Conservation (phyloP, 2,113 vertebrate genomes). For the Clinocottus analis region DNA sequence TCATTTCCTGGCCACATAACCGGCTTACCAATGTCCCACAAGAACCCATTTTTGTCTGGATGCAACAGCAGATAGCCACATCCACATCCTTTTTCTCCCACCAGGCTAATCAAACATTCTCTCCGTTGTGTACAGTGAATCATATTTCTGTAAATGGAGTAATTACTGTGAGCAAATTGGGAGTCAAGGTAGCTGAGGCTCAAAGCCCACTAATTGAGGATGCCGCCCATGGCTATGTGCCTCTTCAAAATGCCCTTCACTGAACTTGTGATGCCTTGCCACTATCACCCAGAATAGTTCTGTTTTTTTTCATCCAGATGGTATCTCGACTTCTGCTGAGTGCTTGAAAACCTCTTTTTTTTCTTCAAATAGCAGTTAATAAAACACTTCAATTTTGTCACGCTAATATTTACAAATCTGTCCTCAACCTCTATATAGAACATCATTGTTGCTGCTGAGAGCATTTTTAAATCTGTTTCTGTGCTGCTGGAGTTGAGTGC, state of each 20-base stretch:
- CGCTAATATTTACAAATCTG: constrained; percentile 19
- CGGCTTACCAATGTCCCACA: constrained; percentile 58
- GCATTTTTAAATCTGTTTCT: constrained; percentile 15
- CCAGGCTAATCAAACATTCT: constrained; percentile 69
- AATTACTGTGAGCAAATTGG: constrained; percentile 76
- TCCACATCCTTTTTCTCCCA: constrained; percentile 59
- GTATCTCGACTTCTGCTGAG: constrained; percentile 1
- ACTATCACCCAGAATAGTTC: constrained; percentile 45
- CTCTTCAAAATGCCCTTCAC: constrained; percentile 60
- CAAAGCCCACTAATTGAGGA: constrained; percentile 72
- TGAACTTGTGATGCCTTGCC: constrained; percentile 41
- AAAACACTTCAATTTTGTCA: constrained; percentile 16
- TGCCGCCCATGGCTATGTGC: constrained; percentile 23
- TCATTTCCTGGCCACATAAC: constrained; percentile 62
- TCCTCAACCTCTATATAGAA: not conserved
- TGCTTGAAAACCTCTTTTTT: not conserved
- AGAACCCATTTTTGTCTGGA: constrained; percentile 35
- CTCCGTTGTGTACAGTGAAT: constrained; percentile 39
- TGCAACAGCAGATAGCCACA: constrained; percentile 37
- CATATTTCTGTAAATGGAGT: constrained; percentile 70
- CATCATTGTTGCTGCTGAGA: constrained; percentile 14
- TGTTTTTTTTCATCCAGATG: constrained; percentile 44
- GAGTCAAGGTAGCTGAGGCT: constrained; percentile 58
- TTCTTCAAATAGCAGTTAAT: constrained; percentile 6
- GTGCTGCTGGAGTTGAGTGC: constrained; percentile 1